Evolutionary conservation across 2,113 vertebrate species (phyloP).

Genomic region (Melanotaenia duboulayi): DNA sequence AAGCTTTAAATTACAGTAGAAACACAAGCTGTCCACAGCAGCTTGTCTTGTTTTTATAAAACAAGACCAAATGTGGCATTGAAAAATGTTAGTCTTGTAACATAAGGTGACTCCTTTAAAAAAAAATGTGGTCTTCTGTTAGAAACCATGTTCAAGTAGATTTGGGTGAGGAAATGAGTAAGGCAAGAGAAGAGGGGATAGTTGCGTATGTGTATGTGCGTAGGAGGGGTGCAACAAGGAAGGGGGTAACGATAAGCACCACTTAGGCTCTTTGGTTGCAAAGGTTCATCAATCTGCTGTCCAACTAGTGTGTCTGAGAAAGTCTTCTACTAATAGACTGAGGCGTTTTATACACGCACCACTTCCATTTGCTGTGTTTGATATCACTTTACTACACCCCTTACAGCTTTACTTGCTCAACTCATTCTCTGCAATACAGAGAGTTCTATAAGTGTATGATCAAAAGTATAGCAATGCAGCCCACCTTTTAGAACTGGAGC

Average conservation of each 20-base stretch:
- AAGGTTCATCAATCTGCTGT: constrained; percentile 73
- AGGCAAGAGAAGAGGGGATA: constrained; percentile 8
- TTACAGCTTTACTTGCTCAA: constrained; percentile 35
- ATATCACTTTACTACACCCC: constrained; percentile 50
- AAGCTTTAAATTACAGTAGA: constrained; percentile 20
- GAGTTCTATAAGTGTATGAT: constrained; percentile 49
- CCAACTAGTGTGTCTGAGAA: constrained; percentile 67
- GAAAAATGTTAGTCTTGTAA: constrained; percentile 54
- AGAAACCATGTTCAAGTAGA: background rate
- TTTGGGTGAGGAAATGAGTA: background rate
- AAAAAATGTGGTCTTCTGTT: constrained; percentile 1
- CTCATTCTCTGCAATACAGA: constrained; percentile 17
- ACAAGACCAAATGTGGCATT: constrained; percentile 52
- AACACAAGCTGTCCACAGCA: background rate
- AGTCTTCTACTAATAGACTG: constrained; percentile 59
- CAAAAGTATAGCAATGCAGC: constrained; percentile 37
- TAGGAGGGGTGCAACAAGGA: constrained; percentile 14
- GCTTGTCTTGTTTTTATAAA: background rate
- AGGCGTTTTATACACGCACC: constrained; percentile 25
- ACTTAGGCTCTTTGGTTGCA: constrained; percentile 80
- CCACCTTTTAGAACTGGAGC: constrained; percentile 42
- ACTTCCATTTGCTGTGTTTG: constrained; percentile 35
- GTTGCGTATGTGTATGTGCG: background rate
- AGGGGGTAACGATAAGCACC: constrained; percentile 73
- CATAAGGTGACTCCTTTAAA: background rate